Evolutionary conservation across 2,113 vertebrate genomes (phyloP).

Genomic region (Chinchilla lanigera): DNA sequence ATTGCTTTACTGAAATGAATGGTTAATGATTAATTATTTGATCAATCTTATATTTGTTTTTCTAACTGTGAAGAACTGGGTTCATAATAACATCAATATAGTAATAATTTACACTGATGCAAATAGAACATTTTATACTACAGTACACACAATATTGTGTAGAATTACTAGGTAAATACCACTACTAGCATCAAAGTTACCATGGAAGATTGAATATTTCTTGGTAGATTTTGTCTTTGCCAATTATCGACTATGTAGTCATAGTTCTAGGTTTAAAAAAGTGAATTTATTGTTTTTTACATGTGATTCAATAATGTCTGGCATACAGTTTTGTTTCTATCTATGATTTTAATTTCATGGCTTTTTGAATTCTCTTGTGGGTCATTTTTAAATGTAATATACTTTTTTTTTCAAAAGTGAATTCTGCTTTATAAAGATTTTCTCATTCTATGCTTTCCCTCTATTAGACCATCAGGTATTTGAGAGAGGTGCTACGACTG

Average conservation of each 20-base stretch:
- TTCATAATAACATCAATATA: not conserved
- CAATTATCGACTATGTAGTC: not conserved
- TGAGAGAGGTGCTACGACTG: not conserved
- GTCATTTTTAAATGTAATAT: not conserved
- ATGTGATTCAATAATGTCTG: not conserved
- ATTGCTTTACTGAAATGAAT: too few relatives aligned
- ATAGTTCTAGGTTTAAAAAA: not conserved
- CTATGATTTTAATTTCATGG: not conserved
- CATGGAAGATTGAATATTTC: not conserved
- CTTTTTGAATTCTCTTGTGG: not conserved
- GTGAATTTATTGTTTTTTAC: not conserved
- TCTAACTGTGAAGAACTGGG: not conserved
- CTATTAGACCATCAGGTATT: not conserved
- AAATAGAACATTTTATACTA: not conserved
- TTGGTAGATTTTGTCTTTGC: not conserved
- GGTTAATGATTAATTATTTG: too few relatives aligned
- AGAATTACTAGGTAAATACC: not conserved
- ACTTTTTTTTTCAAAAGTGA: not conserved
- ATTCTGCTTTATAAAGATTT: not conserved
- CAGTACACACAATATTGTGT: not conserved
- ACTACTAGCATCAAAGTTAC: not conserved
- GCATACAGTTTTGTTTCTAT: not conserved
- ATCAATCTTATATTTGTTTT: conserved; percentile 27
- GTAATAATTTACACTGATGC: not conserved
- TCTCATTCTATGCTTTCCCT: not conserved